phyloP scores from a whole-genome alignment of 2,888 invertebrate species.

The Ichneumoninae sp. region DNA sequence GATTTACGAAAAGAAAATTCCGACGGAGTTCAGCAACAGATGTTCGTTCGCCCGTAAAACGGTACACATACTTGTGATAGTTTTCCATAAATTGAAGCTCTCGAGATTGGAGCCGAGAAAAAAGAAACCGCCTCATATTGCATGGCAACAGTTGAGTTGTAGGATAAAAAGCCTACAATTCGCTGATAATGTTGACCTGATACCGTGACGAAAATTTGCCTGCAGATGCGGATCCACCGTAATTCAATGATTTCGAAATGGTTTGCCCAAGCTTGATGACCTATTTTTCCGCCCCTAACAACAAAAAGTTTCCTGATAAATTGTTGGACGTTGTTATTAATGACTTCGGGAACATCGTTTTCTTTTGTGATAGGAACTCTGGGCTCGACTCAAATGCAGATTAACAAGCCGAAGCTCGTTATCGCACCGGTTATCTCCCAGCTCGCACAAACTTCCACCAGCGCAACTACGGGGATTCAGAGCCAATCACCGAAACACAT shows the following conservation, averaged over 20 bases:
- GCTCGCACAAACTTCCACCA: slow-evolving; percentile 77
- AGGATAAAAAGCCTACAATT: no score
- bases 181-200: no score
- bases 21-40: no score
- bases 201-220: neutral
- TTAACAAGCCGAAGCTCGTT: slow-evolving; percentile 79
- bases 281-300: neutral
- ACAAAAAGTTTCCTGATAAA: neutral
- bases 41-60: no score
- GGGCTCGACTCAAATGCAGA: slow-evolving; percentile 77
- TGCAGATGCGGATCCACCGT: neutral
- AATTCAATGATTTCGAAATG: neutral
- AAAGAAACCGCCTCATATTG: no score
- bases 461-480: slow-evolving; percentile 73
- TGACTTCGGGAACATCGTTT: neutral
- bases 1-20: no score
- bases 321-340: neutral
- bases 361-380: slow-evolving; percentile 71
- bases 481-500: slow-evolving; percentile 79
- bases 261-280: neutral
- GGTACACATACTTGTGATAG: neutral
- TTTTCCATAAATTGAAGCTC: no score
- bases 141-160: no score
- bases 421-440: slow-evolving; percentile 81
- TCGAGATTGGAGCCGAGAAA: no score